Base-by-base conservation (phyloP, 2,113 vertebrate genomes). In the Oreotrochilus melanogaster region DNA sequence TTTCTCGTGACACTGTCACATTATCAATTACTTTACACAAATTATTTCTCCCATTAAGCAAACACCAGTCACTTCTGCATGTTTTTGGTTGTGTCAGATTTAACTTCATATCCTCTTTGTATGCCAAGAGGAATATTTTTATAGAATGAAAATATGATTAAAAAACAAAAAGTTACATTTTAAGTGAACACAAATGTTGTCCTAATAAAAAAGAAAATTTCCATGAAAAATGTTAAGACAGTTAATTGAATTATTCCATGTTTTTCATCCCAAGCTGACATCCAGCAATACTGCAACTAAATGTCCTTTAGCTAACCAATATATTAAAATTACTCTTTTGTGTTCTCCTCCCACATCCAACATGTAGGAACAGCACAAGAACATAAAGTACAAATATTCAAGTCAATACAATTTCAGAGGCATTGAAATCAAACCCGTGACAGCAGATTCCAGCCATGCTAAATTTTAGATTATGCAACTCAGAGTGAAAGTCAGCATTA, bases 351-450 rank as follows among this genome's bases (percentile, higher is more conserved):
- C 90, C 72, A 92, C 73, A 83, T 28, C 60, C 75, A 78, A 94
- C 71, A 88, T 1, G 21, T 39, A 94, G 2, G 22, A 92, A 97
- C 64, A 93, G 60, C 82, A 94, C 91, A 91, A 66, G 60, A 79
- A 94, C 72, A 78, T 28, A 27, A 91, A 92, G 30, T 35, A 95
- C 78, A 90, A n/a, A 24, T 19, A 96, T 86, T 94, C 93, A 92
- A 90, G 93, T 93, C 81, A 70, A 83, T 93, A 90, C 78, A 92
- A 62, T 88, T 85, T 66, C 85, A 78, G 93, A 95, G 88, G 78
- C 90, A 81, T 89, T 71, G 79, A 62, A 93, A 69, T 88, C 21
- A 80, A 92, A 80, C 74, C 88, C 57, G 70, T 0, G 6, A 95
- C 60, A 86, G 61, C 54, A 90, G 82, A 94, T 62, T 86, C 83